A percentile compares a stretch with the other conserved stretches of the same genome.
Evolutionary conservation across 2,797 vertebrate species (phyloP).

Genomic region (Neopelma chrysocephalum): DNA sequence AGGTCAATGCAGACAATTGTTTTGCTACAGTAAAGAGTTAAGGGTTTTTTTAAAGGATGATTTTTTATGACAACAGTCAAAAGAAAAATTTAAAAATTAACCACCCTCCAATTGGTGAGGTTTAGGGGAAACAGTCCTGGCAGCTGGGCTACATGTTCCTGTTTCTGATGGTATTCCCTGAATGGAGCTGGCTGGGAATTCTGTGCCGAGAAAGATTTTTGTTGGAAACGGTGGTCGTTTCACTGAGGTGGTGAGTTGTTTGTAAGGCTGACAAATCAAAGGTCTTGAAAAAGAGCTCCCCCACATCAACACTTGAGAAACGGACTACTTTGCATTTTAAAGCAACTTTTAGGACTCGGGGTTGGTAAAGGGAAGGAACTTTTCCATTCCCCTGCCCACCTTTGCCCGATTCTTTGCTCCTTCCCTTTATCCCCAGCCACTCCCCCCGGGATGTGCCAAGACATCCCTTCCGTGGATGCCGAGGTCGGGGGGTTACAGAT

Average conservation of each 20-base stretch:
- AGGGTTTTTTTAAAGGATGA: not conserved
- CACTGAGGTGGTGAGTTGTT: not conserved
- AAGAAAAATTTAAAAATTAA: not conserved
- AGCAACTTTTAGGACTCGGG: not conserved
- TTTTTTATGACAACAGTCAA: not conserved
- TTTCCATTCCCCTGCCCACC: not conserved
- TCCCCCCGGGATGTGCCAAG: not conserved
- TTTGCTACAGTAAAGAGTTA: not conserved
- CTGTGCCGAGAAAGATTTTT: not conserved
- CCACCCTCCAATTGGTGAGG: not conserved
- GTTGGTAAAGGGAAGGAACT: not conserved
- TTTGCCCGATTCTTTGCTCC: not conserved
- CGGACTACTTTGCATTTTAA: rapidly evolving
- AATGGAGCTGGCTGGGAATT: not conserved
- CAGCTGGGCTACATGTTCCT: not conserved
- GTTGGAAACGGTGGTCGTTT: not conserved
- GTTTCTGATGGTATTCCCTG: not conserved
- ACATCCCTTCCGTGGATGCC: not conserved
- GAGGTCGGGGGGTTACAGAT: not conserved
- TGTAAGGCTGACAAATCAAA: not conserved
- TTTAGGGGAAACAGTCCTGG: not conserved
- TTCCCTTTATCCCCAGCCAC: not conserved
- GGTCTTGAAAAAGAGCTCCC: not conserved
- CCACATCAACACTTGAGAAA: not conserved
- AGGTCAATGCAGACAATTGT: not conserved